Conservation (phyloP, 2,888 invertebrate species). For the Eucera pruinosa region DNA sequence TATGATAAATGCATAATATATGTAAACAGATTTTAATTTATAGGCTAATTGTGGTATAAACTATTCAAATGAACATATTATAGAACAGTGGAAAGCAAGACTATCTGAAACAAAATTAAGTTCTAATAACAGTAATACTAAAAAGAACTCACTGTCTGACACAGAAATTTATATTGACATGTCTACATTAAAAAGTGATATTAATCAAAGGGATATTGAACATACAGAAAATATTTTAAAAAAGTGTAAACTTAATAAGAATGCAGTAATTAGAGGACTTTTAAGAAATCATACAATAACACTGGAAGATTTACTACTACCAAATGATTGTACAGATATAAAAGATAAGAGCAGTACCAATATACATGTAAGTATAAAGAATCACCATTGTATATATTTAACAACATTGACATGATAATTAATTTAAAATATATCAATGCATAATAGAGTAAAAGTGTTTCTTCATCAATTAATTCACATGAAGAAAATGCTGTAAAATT, state of each 20-base stretch:
- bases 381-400: neutral
- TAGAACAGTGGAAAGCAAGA: conserved; percentile 18
- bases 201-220: neutral
- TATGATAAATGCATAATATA: neutral
- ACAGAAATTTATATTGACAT: neutral
- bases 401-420: neutral
- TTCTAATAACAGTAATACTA: neutral
- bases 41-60: conserved; percentile 55
- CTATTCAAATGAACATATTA: conserved; percentile 49
- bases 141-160: neutral
- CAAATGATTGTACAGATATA: neutral
- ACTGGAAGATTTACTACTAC: conserved; percentile 49
- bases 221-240: conserved; percentile 36
- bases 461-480: neutral
- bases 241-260: conserved; percentile 49
- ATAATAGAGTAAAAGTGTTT: conserved; percentile 6
- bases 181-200: neutral
- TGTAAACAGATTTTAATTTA: conserved; percentile 1
- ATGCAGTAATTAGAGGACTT: conserved; percentile 65
- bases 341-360: neutral
- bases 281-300: conserved; percentile 53
- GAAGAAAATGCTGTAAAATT: conserved; percentile 17
- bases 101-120: conserved; percentile 10
- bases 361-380: conserved; percentile 32
- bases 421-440: conserved; percentile 18